These are phyloP conservation scores for Apocheima hispidaria DNA, from an alignment of 2,888 invertebrate genomes.

Conservation along the genomic window DNA sequence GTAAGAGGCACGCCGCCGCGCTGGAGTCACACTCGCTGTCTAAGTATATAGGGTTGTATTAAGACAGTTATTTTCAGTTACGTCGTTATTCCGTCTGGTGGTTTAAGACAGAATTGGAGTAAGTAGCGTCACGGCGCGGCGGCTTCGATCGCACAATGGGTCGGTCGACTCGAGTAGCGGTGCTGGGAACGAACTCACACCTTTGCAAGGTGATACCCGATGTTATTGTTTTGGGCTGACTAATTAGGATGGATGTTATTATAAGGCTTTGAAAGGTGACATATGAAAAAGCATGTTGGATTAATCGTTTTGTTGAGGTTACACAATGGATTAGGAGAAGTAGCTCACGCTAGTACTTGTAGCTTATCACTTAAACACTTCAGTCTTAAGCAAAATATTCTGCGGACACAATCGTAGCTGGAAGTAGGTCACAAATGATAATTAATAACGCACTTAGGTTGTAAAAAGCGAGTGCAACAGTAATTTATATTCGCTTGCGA, in stretches of 20 bases:
- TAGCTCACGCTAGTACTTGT: slow-evolving; percentile 46
- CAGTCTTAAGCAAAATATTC: slow-evolving; percentile 42
- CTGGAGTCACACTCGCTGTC: slow-evolving; percentile 44
- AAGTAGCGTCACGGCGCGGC: slow-evolving; percentile 85
- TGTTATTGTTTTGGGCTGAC: slow-evolving; percentile 80
- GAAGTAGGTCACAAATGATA: slow-evolving; percentile 56
- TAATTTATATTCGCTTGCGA: slow-evolving; percentile 74
- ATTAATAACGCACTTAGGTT: slow-evolving; percentile 59
- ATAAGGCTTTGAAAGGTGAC: slow-evolving; percentile 40
- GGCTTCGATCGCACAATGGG: slow-evolving; percentile 83
- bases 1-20: slow-evolving; percentile 57
- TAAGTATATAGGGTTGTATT: slow-evolving; percentile 53
- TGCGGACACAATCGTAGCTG: slow-evolving; percentile 45
- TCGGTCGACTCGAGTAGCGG: slow-evolving; percentile 81
- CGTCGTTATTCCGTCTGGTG: slow-evolving; percentile 66
- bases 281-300: slow-evolving; percentile 19
- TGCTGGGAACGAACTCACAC: slow-evolving; percentile 80
- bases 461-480: slow-evolving; percentile 69
- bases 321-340: slow-evolving; percentile 3
- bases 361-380: slow-evolving; percentile 25
- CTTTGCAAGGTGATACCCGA: slow-evolving; percentile 76
- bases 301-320: slow-evolving; percentile 24
- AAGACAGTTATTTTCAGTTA: slow-evolving; percentile 63
- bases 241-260: slow-evolving; percentile 73
- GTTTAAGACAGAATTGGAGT: slow-evolving; percentile 82